phyloP scores from a whole-genome alignment of 1,140 invertebrate genomes.

The Drosophila rufa region DNA sequence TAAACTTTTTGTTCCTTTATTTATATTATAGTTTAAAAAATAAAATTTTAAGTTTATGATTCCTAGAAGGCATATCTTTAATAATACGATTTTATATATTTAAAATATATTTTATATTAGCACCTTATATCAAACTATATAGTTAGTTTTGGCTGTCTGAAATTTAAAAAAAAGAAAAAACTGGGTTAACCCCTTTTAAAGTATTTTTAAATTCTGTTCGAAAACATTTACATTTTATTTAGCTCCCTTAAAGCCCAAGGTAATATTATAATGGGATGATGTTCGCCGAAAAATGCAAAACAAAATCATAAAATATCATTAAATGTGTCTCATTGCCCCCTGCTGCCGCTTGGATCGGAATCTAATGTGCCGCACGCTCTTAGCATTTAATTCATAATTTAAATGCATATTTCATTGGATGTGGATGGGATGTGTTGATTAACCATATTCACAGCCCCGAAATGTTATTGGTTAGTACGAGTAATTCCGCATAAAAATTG shows the following conservation, averaged over 20 bases:
- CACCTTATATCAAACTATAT: not conserved
- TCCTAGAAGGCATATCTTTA: too few relatives aligned
- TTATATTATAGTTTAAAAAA: too few relatives aligned
- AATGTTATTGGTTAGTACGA: conserved; percentile 59
- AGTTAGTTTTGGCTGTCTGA: not conserved
- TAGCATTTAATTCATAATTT: conserved; percentile 77
- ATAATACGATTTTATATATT: too few relatives aligned
- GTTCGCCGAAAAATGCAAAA: conserved; percentile 15
- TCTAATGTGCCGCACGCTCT: conserved; percentile 67
- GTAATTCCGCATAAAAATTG: conserved; percentile 80
- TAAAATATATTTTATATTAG: not conserved
- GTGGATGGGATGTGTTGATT: conserved; percentile 55
- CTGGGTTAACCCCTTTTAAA: not conserved
- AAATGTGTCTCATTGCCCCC: conserved; percentile 59
- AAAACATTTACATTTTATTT: not conserved
- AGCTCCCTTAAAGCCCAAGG: not conserved
- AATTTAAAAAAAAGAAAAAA: too few relatives aligned
- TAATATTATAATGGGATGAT: not conserved
- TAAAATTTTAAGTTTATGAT: too few relatives aligned
- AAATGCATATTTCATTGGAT: conserved; percentile 69
- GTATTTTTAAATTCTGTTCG: not conserved
- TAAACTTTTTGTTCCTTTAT: not conserved
- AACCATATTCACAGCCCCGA: conserved; percentile 45
- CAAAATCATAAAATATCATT: conserved; percentile 47
- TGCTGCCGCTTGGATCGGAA: conserved; percentile 24